Conservation (phyloP, 1,140 invertebrate genomes). For the Hylaeus volcanicus region DNA sequence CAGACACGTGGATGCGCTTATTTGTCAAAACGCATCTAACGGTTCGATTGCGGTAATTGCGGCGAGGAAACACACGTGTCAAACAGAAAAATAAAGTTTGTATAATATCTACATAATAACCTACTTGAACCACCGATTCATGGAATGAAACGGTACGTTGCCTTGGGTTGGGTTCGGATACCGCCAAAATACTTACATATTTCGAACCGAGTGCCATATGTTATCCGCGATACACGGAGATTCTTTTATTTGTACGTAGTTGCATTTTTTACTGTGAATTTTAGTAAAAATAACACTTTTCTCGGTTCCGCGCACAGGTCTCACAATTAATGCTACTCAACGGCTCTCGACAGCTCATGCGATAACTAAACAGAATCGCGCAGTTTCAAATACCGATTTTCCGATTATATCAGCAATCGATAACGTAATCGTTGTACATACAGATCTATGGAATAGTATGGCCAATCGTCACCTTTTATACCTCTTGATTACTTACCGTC, state of each 20-base stretch:
- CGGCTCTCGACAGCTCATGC: no score
- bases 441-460: neutral
- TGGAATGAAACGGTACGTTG: neutral
- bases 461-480: neutral
- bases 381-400: neutral
- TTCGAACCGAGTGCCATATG: constrained; percentile 23
- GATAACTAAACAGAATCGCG: neutral
- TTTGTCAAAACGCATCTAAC: constrained; percentile 4
- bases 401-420: constrained; percentile 22
- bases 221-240: neutral
- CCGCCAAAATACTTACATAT: neutral
- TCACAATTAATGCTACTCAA: no score
- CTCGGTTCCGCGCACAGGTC: no score
- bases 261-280: no score
- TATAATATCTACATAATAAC: neutral
- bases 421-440: neutral
- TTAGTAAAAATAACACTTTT: no score
- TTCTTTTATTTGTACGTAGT: neutral
- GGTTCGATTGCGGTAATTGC: neutral
- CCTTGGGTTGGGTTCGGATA: no score
- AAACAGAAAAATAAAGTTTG: constrained; percentile 24
- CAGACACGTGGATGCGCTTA: neutral
- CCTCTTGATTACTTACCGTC: neutral
- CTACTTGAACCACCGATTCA: neutral
- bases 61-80: neutral